Evolutionary conservation across 2,888 invertebrate species (phyloP), one percentile per base, ranked within the genome.

Genomic region (Sycophila texana): DNA sequence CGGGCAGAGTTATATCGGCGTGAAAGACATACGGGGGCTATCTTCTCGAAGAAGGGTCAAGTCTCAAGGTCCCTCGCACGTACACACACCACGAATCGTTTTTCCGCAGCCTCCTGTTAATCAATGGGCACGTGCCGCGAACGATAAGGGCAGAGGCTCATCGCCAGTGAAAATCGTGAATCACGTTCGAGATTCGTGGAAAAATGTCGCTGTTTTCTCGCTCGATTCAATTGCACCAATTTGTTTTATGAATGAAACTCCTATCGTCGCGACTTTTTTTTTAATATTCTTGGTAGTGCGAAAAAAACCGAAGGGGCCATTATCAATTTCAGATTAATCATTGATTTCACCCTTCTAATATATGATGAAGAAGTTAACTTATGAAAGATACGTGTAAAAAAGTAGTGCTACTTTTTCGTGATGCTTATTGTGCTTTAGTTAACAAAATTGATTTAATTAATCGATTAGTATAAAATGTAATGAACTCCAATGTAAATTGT

Each of bases 41-140:
- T 83, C 81, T 66, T 18, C n/a, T 58, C 4, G 55, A 53, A 30
- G 70, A 73, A 74, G 77, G 83, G 83, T 83, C 82, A 82, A 81
- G 80, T 78, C 79, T 83, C 83, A 83, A 83, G 83, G 83, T 81
- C 78, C 30, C 47, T 10, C 53, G 12, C 16, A 53, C 18, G 20
- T 60, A 39, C n/a, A 10, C 16, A 63, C 61, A 61, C 63, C 10
- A 60, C 10, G 20, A 13, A 20, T 22, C 60, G 60, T 20, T 30
- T 30, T 22, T 39, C 39, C 39, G 7, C 30, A 16, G 16, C 10
- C 14, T 61, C 61, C 61, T 39, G 39, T 39, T 39, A 39, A 39
- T 39, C 39, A 10, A 14, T 39, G n/a, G 22, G 60, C 63, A 73
- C 73, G 73, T 73, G 73, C 20, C n/a, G 65, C 47, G 53, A 53